phyloP scores from a whole-genome alignment of 1,140 invertebrate species.

The Formica exsecta region DNA sequence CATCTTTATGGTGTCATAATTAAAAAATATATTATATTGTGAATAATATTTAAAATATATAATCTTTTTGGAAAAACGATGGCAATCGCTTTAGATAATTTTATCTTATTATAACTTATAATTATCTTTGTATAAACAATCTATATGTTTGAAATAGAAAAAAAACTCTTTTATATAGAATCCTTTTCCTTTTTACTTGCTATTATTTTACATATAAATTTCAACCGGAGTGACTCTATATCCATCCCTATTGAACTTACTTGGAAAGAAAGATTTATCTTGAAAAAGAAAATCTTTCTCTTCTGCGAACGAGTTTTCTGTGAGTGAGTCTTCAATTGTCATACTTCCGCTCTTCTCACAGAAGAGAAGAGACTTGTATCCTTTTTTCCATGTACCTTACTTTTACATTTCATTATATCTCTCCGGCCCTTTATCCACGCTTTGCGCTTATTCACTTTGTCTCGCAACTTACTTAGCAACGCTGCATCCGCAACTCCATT shows the following conservation, averaged over 20 bases:
- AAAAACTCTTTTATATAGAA: too few species aligned
- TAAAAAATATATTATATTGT: too few species aligned
- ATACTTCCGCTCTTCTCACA: background rate
- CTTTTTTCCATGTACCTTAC: background rate
- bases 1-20: too few species aligned
- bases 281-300: background rate
- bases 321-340: background rate
- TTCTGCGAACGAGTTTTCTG: background rate
- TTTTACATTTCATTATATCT: conserved; percentile 16
- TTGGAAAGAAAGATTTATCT: background rate
- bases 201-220: too few species aligned
- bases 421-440: background rate
- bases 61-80: too few species aligned
- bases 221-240: background rate
- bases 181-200: too few species aligned
- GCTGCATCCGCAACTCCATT: background rate
- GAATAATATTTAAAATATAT: too few species aligned
- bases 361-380: background rate
- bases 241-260: background rate
- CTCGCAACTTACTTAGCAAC: background rate
- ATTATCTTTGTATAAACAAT: background rate
- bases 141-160: background rate
- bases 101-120: background rate
- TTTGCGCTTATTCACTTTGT: background rate
- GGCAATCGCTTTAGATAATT: too few species aligned